These are phyloP conservation scores for Natrix natrix DNA, from an alignment of 2,797 vertebrate genomes.

Conservation along the genomic window DNA sequence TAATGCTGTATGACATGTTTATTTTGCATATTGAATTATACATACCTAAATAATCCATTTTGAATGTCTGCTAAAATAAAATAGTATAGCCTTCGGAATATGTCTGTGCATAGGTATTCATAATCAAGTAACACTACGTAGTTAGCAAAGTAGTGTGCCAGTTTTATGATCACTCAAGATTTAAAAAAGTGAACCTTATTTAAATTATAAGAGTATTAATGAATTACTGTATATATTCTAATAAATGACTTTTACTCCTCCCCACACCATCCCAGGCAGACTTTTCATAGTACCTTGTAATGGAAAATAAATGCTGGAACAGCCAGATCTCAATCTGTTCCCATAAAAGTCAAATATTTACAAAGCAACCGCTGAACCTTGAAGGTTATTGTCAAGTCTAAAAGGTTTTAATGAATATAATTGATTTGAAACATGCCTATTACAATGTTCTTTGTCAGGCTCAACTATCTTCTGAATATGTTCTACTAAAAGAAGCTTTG, in stretches of 20 bases:
- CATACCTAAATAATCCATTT: neutral
- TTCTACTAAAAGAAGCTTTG: neutral
- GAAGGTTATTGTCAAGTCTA: conserved; percentile 35
- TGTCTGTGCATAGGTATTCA: neutral
- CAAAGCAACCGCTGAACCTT: conserved; percentile 49
- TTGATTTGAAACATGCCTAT: conserved; percentile 18
- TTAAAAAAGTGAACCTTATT: conserved; percentile 22
- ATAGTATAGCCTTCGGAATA: neutral
- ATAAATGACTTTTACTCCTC: conserved; percentile 17
- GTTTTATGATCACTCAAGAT: neutral
- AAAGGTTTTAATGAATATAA: conserved; percentile 47
- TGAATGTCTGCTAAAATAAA: neutral
- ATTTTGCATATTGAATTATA: neutral
- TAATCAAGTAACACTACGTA: neutral
- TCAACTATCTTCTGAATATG: neutral
- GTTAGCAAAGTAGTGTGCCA: neutral
- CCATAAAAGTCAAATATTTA: conserved; percentile 49
- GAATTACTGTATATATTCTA: conserved; percentile 28
- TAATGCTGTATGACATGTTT: neutral
- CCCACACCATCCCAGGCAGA: neutral
- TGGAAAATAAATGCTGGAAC: conserved; percentile 38
- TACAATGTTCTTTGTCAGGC: neutral
- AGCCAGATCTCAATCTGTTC: conserved; percentile 29
- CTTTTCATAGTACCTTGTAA: conserved; percentile 40
- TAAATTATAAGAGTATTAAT: conserved; percentile 41